Percentiles rank a stretch among this genome's conserved stretches.
Conservation (phyloP, 2,888 invertebrate genomes). For the Callinectes sapidus region DNA sequence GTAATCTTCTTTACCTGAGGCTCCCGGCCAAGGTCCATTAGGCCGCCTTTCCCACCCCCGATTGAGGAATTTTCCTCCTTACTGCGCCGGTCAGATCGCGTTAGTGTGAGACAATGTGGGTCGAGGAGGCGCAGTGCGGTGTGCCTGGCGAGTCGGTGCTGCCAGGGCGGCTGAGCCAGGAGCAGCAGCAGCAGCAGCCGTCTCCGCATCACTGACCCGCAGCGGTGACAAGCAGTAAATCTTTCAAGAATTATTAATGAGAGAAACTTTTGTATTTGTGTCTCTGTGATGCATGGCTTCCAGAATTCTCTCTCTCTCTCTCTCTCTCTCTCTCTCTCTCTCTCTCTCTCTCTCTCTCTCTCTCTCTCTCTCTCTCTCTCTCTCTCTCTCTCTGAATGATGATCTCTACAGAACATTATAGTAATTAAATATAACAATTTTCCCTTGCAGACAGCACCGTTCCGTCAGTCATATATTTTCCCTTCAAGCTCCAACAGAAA, state of each 20-base stretch:
- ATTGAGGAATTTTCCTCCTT: conserved; percentile 62
- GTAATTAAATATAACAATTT: conserved; percentile 8
- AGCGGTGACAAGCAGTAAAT: background rate
- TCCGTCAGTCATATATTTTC: background rate
- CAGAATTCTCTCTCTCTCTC: background rate
- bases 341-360: no score
- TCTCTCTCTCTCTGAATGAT: background rate
- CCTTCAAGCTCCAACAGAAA: background rate
- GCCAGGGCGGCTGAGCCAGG: background rate
- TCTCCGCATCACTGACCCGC: background rate
- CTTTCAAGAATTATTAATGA: background rate
- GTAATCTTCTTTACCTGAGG: conserved; percentile 58
- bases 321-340: background rate
- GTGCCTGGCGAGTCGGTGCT: background rate
- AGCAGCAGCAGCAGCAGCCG: background rate
- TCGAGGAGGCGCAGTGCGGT: background rate
- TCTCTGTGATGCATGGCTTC: background rate
- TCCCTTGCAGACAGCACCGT: background rate
- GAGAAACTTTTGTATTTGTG: background rate
- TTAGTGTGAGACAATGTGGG: conserved; percentile 59
- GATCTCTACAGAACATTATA: background rate
- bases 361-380: no score
- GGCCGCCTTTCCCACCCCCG: conserved; percentile 53
- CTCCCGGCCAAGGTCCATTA: conserved; percentile 58
- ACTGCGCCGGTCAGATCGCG: conserved; percentile 61